Evolutionary conservation across 92 coral and sea anemone genomes (phyloP).

Genomic region (Actinostola sp.): DNA sequence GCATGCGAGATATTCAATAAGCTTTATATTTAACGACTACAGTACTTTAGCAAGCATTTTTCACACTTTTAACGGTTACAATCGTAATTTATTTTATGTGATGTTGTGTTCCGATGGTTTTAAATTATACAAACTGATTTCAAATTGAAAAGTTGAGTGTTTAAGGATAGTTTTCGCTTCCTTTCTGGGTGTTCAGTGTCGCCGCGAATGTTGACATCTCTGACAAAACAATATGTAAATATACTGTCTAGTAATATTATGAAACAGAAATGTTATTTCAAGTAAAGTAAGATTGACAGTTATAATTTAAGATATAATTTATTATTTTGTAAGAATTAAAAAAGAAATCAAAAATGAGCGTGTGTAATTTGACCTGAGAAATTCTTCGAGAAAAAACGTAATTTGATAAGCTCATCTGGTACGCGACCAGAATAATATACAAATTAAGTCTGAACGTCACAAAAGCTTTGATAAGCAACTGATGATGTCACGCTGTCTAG

Average conservation of each 20-base stretch:
- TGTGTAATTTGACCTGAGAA: neutral
- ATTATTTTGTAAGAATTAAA: neutral
- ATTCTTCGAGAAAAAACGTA: neutral
- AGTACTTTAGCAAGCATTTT: neutral
- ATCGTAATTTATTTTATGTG: slow-evolving; percentile 1
- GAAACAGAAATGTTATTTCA: neutral
- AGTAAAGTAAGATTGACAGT: neutral
- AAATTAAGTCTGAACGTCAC: slow-evolving; percentile 2
- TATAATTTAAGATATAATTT: slow-evolving; percentile 2
- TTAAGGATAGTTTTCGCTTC: too few species aligned
- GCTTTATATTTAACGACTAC: too few species aligned
- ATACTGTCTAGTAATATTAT: neutral
- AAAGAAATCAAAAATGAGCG: neutral
- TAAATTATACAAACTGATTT: neutral
- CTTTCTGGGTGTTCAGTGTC: too few species aligned
- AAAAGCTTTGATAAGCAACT: neutral
- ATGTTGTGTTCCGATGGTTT: neutral
- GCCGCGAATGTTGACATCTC: neutral
- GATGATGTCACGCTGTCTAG: slow-evolving; percentile 16
- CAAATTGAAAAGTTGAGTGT: too few species aligned
- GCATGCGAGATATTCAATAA: too few species aligned
- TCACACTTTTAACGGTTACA: neutral
- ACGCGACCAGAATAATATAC: slow-evolving; percentile 8
- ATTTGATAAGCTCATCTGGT: neutral
- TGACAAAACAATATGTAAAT: neutral